Conservation (phyloP, 64 coral and sea anemone genomes). For the Montipora efflorescens region DNA sequence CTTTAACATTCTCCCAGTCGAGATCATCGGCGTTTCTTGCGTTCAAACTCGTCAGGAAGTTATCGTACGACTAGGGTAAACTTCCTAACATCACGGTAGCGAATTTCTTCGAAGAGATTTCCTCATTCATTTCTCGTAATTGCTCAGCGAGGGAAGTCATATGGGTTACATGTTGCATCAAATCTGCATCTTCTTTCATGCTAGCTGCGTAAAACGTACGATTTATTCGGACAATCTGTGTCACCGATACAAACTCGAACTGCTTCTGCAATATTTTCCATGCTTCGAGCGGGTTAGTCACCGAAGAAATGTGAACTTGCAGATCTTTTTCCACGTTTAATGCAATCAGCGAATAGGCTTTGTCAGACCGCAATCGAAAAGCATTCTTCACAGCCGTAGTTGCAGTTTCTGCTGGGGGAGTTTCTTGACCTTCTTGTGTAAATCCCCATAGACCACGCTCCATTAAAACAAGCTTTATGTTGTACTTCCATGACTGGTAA, state of each 20-base stretch:
- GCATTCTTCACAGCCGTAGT: constrained; percentile 33
- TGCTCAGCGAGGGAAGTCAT: constrained; percentile 66
- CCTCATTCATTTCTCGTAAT: constrained; percentile 59
- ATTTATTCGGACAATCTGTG: constrained; percentile 51
- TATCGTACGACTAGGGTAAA: constrained; percentile 65
- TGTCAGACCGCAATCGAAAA: constrained; percentile 48
- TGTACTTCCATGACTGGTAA: constrained; percentile 62
- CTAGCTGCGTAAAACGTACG: constrained; percentile 57
- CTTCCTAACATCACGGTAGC: constrained; percentile 40
- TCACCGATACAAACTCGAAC: constrained; percentile 66
- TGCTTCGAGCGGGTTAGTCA: constrained; percentile 28
- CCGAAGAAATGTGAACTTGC: constrained; percentile 48
- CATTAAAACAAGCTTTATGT: constrained; percentile 58
- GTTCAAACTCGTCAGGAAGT: constrained; percentile 62
- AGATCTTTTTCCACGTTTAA: constrained; percentile 62
- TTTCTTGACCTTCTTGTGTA: constrained; percentile 53
- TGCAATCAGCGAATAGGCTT: constrained; percentile 49
- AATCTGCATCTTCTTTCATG: constrained; percentile 43
- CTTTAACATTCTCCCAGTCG: constrained; percentile 59
- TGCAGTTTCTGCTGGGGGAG: neutral
- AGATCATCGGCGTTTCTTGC: constrained; percentile 63
- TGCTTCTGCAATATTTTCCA: constrained; percentile 43
- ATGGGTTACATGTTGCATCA: constrained; percentile 52
- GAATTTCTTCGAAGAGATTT: constrained; percentile 69
- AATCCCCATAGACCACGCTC: constrained; percentile 62